Evolutionary conservation across 2,888 invertebrate species (phyloP).

Genomic region (Amblyjoppa proteus): DNA sequence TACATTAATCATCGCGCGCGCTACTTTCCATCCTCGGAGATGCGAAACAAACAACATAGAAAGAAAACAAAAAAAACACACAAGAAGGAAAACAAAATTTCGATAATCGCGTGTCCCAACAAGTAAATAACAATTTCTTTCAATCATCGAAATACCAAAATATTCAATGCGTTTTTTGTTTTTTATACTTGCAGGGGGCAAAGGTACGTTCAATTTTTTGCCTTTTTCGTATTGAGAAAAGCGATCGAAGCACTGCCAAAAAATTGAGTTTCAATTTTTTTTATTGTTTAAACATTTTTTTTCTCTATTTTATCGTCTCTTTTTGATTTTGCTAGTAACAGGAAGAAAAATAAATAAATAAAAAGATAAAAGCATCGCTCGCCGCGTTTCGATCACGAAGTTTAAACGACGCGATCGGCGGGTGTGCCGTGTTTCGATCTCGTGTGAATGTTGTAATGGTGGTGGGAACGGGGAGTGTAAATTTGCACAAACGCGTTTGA

Average conservation of each 20-base stretch:
- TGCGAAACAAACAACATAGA: neutral
- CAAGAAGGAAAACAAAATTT: slow-evolving; percentile 39
- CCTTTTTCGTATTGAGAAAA: slow-evolving; percentile 60
- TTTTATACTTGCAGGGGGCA: slow-evolving; percentile 86
- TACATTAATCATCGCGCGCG: slow-evolving; percentile 4
- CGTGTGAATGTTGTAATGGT: slow-evolving; percentile 32
- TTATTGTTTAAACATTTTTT: slow-evolving; percentile 36
- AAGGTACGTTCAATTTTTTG: slow-evolving; percentile 87
- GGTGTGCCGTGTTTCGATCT: slow-evolving; percentile 41
- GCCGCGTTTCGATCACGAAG: slow-evolving; percentile 60
- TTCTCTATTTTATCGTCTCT: slow-evolving; percentile 24
- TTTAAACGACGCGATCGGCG: slow-evolving; percentile 58
- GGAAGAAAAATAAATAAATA: neutral
- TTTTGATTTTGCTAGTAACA: slow-evolving; percentile 39
- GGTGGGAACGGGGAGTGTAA: neutral
- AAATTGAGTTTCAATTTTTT: slow-evolving; percentile 35
- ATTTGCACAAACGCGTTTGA: slow-evolving; percentile 53
- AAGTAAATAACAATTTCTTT: slow-evolving; percentile 45
- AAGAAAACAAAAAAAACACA: slow-evolving; percentile 1
- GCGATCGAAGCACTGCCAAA: slow-evolving; percentile 65
- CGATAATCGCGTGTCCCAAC: neutral
- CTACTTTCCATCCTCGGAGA: neutral
- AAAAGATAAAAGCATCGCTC: slow-evolving; percentile 44
- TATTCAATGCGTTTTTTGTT: slow-evolving; percentile 81
- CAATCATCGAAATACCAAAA: slow-evolving; percentile 64